phyloP scores from a whole-genome alignment of 2,113 vertebrate species.

The Halichoerus grypus region DNA sequence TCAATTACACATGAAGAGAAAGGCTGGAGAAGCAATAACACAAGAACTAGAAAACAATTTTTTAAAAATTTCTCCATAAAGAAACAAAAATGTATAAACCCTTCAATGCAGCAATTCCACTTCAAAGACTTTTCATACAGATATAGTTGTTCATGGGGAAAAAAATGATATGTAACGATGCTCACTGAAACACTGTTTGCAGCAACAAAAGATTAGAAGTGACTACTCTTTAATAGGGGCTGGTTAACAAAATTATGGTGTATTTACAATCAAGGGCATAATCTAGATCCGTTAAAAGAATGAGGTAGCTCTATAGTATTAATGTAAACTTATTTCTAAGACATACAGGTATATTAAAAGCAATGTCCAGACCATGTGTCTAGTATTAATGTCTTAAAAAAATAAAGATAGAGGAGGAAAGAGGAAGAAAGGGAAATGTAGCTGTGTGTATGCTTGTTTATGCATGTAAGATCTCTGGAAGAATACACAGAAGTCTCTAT shows the following conservation, averaged over 20 bases:
- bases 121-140: background rate
- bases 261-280: background rate
- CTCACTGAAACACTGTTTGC: background rate
- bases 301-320: background rate
- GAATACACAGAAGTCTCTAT: background rate
- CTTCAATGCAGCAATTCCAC: background rate
- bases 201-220: background rate
- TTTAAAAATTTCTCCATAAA: background rate
- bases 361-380: background rate
- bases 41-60: background rate
- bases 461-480: background rate
- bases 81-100: background rate
- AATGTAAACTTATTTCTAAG: slow-evolving; percentile 43
- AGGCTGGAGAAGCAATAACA: background rate
- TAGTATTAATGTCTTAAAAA: slow-evolving; percentile 12
- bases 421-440: background rate
- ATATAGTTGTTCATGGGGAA: background rate
- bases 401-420: background rate
- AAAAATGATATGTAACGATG: background rate
- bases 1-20: background rate
- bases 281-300: background rate
- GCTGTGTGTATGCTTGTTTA: background rate
- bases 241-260: background rate
- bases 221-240: background rate
- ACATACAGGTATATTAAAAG: background rate